Percentiles rank a stretch among this genome's conserved stretches.
Conservation (phyloP, 2,797 vertebrate genomes). For the Alcedo quadribrachys region DNA sequence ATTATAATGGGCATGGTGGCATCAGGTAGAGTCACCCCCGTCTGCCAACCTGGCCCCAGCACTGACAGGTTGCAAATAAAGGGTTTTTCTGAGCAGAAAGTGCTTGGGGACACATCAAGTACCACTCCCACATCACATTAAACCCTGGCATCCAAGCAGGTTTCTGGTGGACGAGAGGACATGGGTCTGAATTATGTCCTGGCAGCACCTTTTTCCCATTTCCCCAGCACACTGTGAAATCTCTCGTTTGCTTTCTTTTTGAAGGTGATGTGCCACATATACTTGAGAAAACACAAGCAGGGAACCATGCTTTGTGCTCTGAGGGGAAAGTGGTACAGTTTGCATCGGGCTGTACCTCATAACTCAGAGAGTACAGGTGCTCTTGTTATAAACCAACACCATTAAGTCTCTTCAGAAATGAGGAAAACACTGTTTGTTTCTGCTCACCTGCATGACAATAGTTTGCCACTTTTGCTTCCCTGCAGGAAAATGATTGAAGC, state of each 20-base stretch:
- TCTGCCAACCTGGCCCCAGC: not conserved
- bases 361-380: fast-evolving
- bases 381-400: not conserved
- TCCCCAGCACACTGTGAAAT: not conserved
- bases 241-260: not conserved
- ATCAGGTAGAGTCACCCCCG: not conserved
- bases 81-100: not conserved
- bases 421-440: not conserved
- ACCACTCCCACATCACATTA: not conserved
- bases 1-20: not conserved
- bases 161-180: not conserved
- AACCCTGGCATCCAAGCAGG: not conserved
- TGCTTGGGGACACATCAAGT: fast-evolving
- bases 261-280: fast-evolving
- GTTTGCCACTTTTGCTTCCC: not conserved
- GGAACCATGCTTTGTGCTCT: not conserved
- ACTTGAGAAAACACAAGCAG: not conserved
- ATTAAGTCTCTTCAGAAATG: not conserved
- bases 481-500: slow-evolving; percentile 2
- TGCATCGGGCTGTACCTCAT: not conserved
- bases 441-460: not conserved
- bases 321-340: not conserved
- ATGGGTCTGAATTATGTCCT: not conserved
- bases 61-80: not conserved
- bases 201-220: not conserved